These are phyloP conservation scores for Etia nguti DNA, from an alignment of 2,113 vertebrate genomes.

Conservation along the genomic window DNA sequence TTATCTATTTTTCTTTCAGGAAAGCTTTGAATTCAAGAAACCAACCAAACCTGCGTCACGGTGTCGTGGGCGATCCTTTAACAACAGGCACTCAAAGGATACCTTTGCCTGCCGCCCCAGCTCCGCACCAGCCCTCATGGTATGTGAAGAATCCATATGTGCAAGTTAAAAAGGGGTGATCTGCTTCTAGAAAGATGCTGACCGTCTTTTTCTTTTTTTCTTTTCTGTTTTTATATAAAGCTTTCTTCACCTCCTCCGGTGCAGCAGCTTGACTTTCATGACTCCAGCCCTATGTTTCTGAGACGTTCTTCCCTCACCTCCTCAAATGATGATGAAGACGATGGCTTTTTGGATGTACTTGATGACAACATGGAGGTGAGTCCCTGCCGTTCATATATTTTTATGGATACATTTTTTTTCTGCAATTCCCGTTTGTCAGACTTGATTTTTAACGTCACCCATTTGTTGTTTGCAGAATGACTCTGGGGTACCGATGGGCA, in stretches of 20 bases:
- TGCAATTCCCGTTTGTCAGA: neutral
- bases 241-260: conserved; percentile 64
- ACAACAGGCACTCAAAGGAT: conserved; percentile 62
- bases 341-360: conserved; percentile 87
- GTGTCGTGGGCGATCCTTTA: conserved; percentile 38
- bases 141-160: neutral
- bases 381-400: neutral
- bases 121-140: conserved; percentile 78
- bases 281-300: conserved; percentile 64
- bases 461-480: conserved; percentile 68
- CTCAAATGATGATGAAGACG: conserved; percentile 81
- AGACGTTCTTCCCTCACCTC: conserved; percentile 69
- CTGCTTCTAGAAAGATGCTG: fast-evolving
- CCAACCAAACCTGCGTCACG: conserved; percentile 80
- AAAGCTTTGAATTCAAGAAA: conserved; percentile 94
- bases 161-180: neutral
- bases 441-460: neutral
- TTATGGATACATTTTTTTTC: neutral
- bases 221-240: neutral
- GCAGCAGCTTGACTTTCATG: conserved; percentile 46
- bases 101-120: conserved; percentile 73
- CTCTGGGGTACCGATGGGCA: conserved; percentile 67
- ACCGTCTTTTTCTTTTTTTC: neutral
- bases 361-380: conserved; percentile 78
- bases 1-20: conserved; percentile 55